Base-by-base conservation (phyloP, 1,140 invertebrate genomes). In the Oryctes rhinoceros region DNA sequence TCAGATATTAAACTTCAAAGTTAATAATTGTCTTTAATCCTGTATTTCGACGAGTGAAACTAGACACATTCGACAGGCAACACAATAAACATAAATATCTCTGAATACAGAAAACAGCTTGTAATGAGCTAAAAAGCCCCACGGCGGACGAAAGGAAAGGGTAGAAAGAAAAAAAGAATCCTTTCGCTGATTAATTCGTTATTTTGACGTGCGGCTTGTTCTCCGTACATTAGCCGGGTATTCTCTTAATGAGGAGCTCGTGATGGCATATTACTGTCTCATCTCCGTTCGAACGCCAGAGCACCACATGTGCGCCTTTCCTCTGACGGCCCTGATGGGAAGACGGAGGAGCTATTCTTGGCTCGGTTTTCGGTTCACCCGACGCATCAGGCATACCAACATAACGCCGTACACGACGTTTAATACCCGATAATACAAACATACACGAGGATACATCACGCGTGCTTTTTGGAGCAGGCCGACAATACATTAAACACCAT, bases 251-350 rank as follows among this genome's bases (percentile, higher is more conserved):
- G 65, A 71, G 65, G 65, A 37, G 65, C 20, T 37, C 65, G 65
- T 71, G 65, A 71, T 71, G 65, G 65, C 65, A 71, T 71, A 71
- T 71, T 71, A 71, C 65, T 71, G 65, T 71, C 65, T 71, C 65
- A 71, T 71, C 65, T 71, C 65, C 18, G 65, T 71, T 20, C 6
- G 65, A 30, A 71, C 35, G 24, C 24, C 65, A 15, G 6, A 71
- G 13, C 20, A 30, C 65, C 65, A 71, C 65, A 71, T 71, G 65
- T 71, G 65, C 65, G 65, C 65, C 35, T 71, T 37, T 71, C 65
- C 10, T 71, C 35, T 71, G 35, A 24, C 65, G 15, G 20, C 13
- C 3, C 11, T 11, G 65, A 71, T 71, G 18, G 35, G 65, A 71
- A 71, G 65, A 71, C 53, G 53, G 18, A 71, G 24, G 13, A 24